Base-by-base conservation (phyloP, 2,113 vertebrate species). In the Cheilinus undulatus region DNA sequence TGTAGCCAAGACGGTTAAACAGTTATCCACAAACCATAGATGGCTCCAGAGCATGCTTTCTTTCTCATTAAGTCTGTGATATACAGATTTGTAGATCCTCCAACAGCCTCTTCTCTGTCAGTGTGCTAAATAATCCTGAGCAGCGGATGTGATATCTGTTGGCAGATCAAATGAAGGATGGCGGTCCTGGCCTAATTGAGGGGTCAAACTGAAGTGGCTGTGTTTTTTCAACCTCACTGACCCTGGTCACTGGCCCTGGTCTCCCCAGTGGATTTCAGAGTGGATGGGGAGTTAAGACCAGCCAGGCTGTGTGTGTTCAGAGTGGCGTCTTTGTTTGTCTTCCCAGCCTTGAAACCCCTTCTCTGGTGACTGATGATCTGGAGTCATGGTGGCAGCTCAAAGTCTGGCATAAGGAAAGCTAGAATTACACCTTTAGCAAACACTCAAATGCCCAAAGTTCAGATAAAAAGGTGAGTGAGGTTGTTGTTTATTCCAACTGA, bases 211-310 rank as follows among this genome's bases (percentile, higher is more conserved):
- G 76, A 87, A 82, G 88, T 90, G 84, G 85, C 73, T 66, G 46
- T 82, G 89, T 88, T 92, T 76, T 89, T 91, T 93, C 90, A 91
- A 91, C 92, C 92, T 70, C 81, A 28, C 38, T 93, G 92, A 94
- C 93, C 92, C 86, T 9, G 50, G 30, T 28, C 56, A 40, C 73
- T 66, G 76, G 69, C 77, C 73, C 63, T 53, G 43, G 71, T 63
- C 46, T 71, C 68, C 59, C 56, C 27, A 51, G 69, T 64, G 74
- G 72, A 82, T 82, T 76, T 58, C 69, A 76, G 82, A 79, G 54
- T 63, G 60, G 49, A 77, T 60, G 38, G 51, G 45, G 72, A 74
- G 67, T 53, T 36, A 43, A 76, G 69, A 70, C 13, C 36, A 50
- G 45, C 59, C 54, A 5, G 68, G 63, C 42, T 83, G 68, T 68